Base-by-base conservation (phyloP, 1,140 invertebrate species). In the Copidosoma floridanum region DNA sequence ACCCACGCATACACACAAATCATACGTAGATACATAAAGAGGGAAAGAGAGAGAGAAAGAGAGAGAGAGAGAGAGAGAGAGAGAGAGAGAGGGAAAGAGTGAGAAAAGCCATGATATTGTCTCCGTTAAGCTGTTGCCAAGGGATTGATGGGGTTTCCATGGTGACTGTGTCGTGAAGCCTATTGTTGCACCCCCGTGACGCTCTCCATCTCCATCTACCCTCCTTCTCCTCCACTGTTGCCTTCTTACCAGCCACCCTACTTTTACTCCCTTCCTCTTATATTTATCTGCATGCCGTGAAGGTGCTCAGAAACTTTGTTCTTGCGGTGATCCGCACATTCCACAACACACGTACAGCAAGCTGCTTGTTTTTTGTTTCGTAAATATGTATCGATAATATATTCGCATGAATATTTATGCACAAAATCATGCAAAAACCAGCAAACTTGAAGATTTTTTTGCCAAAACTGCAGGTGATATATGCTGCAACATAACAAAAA, bases 101-200 rank as follows among this genome's bases (percentile, higher is more conserved):
- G n/a, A n/a, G 52, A 47, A 54, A 67, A 66, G 60, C 61, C 48
- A 65, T 65, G 65, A 75, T 75, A 69, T 71, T 75, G 65, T 74
- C 78, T 72, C 77, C 78, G 79, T 81, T 77, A 81, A 79, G 78
- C 77, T 78, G 79, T 81, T 80, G 76, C 77, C 75, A 80, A 79
- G 78, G 77, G 76, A 80, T 79, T 78, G 75, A 78, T 78, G 77
- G 78, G 72, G 78, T 79, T 77, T 63, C 77, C 71, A 79, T 80
- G 73, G 70, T 65, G 72, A 81, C 78, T 57, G 54, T 43, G 62
- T 66, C 66, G 69, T 75, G 70, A 68, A 38, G 71, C 76, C 77
- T 75, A 79, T 79, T 80, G 77, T 80, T 79, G 78, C 76, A 79
- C 73, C 77, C 76, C 65, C 38, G 55, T 35, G 47, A 38, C 18